Evolutionary conservation across 2,113 vertebrate species (phyloP).

Genomic region (Rostratula benghalensis): DNA sequence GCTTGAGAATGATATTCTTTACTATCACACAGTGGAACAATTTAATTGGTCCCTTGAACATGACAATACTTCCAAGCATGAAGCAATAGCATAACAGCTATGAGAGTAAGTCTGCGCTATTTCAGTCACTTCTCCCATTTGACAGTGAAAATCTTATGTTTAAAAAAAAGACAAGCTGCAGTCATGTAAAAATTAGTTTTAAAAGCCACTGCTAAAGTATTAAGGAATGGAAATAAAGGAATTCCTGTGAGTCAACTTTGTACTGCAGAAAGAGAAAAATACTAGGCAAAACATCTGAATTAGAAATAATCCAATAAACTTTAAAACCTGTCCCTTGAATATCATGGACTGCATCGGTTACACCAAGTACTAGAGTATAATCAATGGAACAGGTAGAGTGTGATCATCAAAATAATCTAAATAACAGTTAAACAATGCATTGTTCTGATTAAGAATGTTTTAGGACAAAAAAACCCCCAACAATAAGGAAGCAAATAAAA

Average conservation of each 20-base stretch:
- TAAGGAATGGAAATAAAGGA: not conserved
- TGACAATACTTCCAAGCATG: conserved; percentile 22
- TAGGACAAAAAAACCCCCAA: not conserved
- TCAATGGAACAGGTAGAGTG: not conserved
- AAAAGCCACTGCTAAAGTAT: conserved; percentile 11
- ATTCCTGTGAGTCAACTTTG: not conserved
- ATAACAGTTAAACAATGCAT: not conserved
- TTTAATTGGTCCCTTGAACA: conserved; percentile 64
- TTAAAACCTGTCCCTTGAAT: not conserved
- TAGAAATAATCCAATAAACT: not conserved
- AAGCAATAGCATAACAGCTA: not conserved
- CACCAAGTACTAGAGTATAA: not conserved
- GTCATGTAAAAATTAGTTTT: conserved; percentile 15
- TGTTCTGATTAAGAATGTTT: not conserved
- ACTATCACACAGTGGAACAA: not conserved
- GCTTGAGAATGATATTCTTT: conserved; percentile 31
- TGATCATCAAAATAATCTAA: not conserved
- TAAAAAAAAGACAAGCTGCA: conserved; percentile 32
- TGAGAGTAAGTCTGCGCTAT: not conserved
- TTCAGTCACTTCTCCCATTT: conserved; percentile 48
- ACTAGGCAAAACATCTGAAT: not conserved
- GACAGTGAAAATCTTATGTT: conserved; percentile 50
- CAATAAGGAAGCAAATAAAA: not conserved
- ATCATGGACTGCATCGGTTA: not conserved
- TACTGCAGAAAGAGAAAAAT: not conserved